Evolutionary conservation across 1,140 invertebrate genomes (phyloP).

Genomic region (Drosophila punjabiensis): DNA sequence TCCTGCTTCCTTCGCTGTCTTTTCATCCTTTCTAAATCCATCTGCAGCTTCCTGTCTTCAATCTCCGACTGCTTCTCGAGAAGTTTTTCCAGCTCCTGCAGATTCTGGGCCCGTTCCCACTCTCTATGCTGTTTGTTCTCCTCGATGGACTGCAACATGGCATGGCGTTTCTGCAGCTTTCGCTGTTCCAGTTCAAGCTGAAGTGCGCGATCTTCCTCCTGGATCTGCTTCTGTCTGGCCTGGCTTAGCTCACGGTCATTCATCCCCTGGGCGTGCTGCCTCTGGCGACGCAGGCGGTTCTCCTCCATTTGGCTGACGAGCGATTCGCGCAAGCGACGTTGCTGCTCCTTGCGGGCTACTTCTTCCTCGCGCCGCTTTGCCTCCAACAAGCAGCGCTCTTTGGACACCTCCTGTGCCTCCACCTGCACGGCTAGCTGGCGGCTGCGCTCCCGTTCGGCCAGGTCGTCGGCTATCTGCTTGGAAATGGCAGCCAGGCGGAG

Average conservation of each 20-base stretch:
- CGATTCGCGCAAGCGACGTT: slow-evolving; percentile 24
- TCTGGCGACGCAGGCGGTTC: slow-evolving; percentile 16
- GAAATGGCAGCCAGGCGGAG: slow-evolving; percentile 64
- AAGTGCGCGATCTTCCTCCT: slow-evolving; percentile 46
- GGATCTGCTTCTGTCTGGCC: slow-evolving; percentile 47
- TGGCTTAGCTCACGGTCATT: slow-evolving; percentile 49
- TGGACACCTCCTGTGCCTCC: slow-evolving; percentile 33
- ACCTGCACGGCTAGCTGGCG: slow-evolving; percentile 19
- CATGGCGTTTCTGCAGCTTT: slow-evolving; percentile 40
- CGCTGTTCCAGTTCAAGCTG: slow-evolving; percentile 16
- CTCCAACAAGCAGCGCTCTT: slow-evolving; percentile 21
- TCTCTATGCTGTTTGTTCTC: slow-evolving; percentile 25
- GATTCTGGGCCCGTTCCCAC: slow-evolving; percentile 4
- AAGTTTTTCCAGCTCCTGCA: slow-evolving; percentile 17
- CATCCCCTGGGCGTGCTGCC: slow-evolving; percentile 32
- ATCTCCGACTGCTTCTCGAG: slow-evolving; percentile 26
- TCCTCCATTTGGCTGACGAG: slow-evolving; percentile 52
- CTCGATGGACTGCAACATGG: slow-evolving; percentile 48
- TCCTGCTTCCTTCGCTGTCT: slow-evolving; percentile 42
- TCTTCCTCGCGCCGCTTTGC: slow-evolving; percentile 29
- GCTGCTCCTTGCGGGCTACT: slow-evolving; percentile 38
- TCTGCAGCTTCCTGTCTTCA: slow-evolving; percentile 4
- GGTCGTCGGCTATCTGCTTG: slow-evolving; percentile 54
- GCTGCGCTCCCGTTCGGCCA: slow-evolving; percentile 11
- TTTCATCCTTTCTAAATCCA: slow-evolving; percentile 19